Evolutionary conservation across 1,140 invertebrate genomes (phyloP).

Genomic region (Drosophila sproati): DNA sequence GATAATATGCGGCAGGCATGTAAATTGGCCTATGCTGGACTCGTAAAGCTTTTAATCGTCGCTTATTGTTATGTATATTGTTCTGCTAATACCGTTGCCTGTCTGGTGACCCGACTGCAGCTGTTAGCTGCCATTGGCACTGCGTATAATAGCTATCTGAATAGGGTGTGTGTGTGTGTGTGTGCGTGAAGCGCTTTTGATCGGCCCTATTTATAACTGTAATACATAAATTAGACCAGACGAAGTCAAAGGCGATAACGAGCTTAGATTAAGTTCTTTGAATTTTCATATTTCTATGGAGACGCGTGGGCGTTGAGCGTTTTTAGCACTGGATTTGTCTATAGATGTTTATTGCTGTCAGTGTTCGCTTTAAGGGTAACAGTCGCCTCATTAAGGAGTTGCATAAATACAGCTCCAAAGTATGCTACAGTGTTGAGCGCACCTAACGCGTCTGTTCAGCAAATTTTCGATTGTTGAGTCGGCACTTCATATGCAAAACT

Average conservation of each 20-base stretch:
- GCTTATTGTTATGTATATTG: slow-evolving; percentile 82
- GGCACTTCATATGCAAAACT: slow-evolving; percentile 80
- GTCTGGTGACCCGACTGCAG: slow-evolving; percentile 14
- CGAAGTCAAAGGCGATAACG: slow-evolving; percentile 58
- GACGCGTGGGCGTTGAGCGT: slow-evolving; percentile 24
- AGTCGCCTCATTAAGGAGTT: slow-evolving; percentile 59
- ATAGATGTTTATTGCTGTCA: not conserved
- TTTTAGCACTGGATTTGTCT: not conserved
- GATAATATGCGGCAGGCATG: slow-evolving; percentile 76
- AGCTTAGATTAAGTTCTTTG: slow-evolving; percentile 45
- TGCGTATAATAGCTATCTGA: slow-evolving; percentile 35
- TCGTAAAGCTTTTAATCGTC: slow-evolving; percentile 78
- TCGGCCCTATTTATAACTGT: slow-evolving; percentile 59
- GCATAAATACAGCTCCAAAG: slow-evolving; percentile 66
- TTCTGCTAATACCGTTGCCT: slow-evolving; percentile 61
- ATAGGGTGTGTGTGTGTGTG: slow-evolving; percentile 25
- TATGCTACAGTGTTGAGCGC: slow-evolving; percentile 66
- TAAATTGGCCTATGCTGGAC: slow-evolving; percentile 69
- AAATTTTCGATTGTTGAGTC: slow-evolving; percentile 81
- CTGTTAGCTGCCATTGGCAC: slow-evolving; percentile 32
- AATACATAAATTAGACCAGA: slow-evolving; percentile 76
- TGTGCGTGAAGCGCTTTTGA: slow-evolving; percentile 29
- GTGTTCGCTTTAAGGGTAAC: slow-evolving; percentile 30
- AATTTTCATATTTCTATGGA: slow-evolving; percentile 38
- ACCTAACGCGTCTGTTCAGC: slow-evolving; percentile 77